A percentile compares a stretch with the other conserved stretches of the same genome.
Evolutionary conservation across 1,140 invertebrate genomes (phyloP).

Genomic region (Proales similis): DNA sequence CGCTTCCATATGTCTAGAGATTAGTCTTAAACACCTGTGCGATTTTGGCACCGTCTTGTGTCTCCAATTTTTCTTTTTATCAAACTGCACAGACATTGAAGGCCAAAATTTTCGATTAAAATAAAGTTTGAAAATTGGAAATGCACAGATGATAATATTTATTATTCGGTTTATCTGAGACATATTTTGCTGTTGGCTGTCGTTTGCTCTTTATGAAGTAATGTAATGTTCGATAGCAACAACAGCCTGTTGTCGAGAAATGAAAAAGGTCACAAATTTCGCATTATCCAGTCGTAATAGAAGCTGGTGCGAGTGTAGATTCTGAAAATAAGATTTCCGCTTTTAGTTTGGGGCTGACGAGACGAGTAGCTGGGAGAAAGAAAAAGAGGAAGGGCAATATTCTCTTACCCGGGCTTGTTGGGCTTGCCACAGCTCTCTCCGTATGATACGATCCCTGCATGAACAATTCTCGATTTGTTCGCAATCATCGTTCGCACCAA

Average conservation of each 20-base stretch:
- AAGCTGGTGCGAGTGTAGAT: slow-evolving; percentile 11
- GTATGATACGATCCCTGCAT: slow-evolving; percentile 5
- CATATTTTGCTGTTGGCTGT: too few species aligned
- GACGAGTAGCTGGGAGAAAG: neutral
- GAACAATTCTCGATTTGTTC: neutral
- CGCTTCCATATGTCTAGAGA: neutral
- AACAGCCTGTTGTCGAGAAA: neutral
- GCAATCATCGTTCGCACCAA: slow-evolving; percentile 2
- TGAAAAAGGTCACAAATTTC: slow-evolving; percentile 12
- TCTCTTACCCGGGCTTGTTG: slow-evolving; percentile 22
- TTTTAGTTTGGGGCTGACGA: neutral
- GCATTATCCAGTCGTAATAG: slow-evolving; percentile 19
- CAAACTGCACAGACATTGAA: too few species aligned
- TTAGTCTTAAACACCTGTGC: too few species aligned
- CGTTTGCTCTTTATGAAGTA: too few species aligned
- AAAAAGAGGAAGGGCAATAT: too few species aligned
- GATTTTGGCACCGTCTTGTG: too few species aligned
- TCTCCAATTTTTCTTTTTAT: too few species aligned
- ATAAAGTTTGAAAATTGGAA: neutral
- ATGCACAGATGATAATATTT: neutral
- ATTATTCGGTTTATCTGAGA: too few species aligned
- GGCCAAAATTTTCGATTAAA: neutral
- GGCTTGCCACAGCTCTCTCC: slow-evolving; percentile 24
- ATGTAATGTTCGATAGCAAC: too few species aligned
- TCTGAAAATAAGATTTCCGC: neutral